Evolutionary conservation across 2,113 vertebrate genomes (phyloP).

Genomic region (Haliaeetus leucogaster): DNA sequence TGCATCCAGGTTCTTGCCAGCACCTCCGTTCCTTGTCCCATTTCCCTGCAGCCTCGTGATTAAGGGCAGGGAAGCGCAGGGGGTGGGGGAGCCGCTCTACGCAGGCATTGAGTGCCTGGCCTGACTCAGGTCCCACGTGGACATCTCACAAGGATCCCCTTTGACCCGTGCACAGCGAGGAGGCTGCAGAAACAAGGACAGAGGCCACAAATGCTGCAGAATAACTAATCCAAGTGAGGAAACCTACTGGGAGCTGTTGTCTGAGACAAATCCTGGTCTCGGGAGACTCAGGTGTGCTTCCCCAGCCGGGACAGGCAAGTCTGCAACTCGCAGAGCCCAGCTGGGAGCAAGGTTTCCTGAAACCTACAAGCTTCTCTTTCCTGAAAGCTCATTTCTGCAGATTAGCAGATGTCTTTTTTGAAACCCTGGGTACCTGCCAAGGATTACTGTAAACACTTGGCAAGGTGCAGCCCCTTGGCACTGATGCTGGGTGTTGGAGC

Average conservation of each 20-base stretch:
- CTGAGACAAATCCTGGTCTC: neutral
- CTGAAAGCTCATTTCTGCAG: neutral
- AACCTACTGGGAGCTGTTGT: neutral
- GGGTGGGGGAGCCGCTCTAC: neutral
- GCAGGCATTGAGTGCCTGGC: accelerated
- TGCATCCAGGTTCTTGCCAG: neutral
- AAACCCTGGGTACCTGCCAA: neutral
- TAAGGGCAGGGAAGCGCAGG: neutral
- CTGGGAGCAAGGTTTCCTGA: neutral
- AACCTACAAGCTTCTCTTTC: neutral
- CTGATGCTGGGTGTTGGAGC: accelerated
- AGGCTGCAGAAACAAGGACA: neutral
- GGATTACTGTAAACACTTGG: constrained; percentile 52
- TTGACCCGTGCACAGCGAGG: neutral
- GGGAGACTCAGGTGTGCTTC: neutral
- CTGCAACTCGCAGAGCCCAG: neutral
- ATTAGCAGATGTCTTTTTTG: constrained; percentile 40
- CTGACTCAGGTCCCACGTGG: neutral
- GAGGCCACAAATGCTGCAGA: neutral
- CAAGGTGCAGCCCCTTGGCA: constrained; percentile 22
- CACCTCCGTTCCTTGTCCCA: neutral
- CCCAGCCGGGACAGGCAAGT: neutral
- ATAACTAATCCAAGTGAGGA: neutral
- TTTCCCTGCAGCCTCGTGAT: neutral
- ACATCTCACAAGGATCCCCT: neutral